phyloP scores from a whole-genome alignment of 2,888 invertebrate species.

The Microplitis manilae region DNA sequence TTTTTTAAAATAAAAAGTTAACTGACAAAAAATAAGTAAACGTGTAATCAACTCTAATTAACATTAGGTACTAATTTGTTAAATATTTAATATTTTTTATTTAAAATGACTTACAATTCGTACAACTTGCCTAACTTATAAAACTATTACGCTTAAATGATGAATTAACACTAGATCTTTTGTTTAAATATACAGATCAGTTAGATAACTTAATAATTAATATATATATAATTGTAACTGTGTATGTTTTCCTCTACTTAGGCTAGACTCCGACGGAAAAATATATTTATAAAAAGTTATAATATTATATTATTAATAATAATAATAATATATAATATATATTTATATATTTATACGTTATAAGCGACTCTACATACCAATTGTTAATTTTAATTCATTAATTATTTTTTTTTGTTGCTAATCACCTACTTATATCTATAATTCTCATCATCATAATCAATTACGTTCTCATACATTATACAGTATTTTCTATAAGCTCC shows the following conservation, averaged over 20 bases:
- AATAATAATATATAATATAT: conserved; percentile 47
- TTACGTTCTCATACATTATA: conserved; percentile 53
- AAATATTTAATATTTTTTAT: conserved; percentile 27
- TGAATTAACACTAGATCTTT: conserved; percentile 62
- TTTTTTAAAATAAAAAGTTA: too few relatives aligned
- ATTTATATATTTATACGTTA: conserved; percentile 61
- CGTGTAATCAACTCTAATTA: conserved; percentile 34
- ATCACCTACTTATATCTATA: conserved; percentile 64
- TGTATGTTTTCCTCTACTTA: conserved; percentile 67
- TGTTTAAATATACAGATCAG: conserved; percentile 47
- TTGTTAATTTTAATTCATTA: conserved; percentile 48
- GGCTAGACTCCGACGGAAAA: conserved; percentile 72
- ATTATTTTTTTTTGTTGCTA: conserved; percentile 47
- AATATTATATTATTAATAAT: conserved; percentile 59
- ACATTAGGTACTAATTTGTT: conserved; percentile 50
- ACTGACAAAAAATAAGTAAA: conserved; percentile 29
- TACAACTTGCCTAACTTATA: conserved; percentile 60
- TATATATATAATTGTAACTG: conserved; percentile 62
- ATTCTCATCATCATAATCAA: conserved; percentile 58
- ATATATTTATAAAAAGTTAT: conserved; percentile 72
- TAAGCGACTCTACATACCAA: conserved; percentile 68
- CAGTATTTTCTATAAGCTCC: conserved; percentile 39
- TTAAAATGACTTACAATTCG: conserved; percentile 53
- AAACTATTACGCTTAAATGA: conserved; percentile 69
- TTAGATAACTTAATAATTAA: conserved; percentile 52